Conservation (phyloP, 2,888 invertebrate genomes). For the Apotomis turbidana region DNA sequence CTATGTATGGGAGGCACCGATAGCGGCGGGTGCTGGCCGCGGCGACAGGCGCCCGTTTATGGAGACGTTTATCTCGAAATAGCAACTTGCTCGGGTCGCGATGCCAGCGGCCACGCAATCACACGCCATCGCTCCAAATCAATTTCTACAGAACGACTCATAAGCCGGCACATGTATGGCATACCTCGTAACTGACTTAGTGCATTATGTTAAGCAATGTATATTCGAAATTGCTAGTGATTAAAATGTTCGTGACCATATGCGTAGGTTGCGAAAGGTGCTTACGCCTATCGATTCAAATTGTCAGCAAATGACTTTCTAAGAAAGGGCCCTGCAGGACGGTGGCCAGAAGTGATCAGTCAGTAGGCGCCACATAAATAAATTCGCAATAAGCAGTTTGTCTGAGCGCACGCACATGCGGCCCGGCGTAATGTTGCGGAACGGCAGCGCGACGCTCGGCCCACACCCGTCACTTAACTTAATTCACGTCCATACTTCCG, state of each 20-base stretch:
- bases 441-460: constrained; percentile 54
- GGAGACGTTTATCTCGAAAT: constrained; percentile 81
- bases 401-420: constrained; percentile 49
- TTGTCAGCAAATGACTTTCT: constrained; percentile 47
- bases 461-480: constrained; percentile 65
- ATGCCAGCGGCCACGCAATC: constrained; percentile 67
- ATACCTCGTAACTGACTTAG: constrained; percentile 40
- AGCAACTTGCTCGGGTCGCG: constrained; percentile 80
- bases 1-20: constrained; percentile 50
- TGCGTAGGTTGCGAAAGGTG: constrained; percentile 54
- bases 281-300: constrained; percentile 45
- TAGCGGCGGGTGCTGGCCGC: constrained; percentile 54
- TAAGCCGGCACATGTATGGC: constrained; percentile 45
- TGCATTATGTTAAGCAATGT: constrained; percentile 44
- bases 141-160: constrained; percentile 55
- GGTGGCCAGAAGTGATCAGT: constrained; percentile 58
- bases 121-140: constrained; percentile 74
- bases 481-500: constrained; percentile 66
- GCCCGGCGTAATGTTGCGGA: constrained; percentile 60
- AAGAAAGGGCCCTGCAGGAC: constrained; percentile 53
- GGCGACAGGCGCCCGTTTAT: constrained; percentile 72
- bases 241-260: constrained; percentile 50
- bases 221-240: constrained; percentile 45
- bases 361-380: constrained; percentile 65
- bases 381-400: constrained; percentile 60